phyloP scores from a whole-genome alignment of 1,140 invertebrate species.

The Drosophila lacertosa region DNA sequence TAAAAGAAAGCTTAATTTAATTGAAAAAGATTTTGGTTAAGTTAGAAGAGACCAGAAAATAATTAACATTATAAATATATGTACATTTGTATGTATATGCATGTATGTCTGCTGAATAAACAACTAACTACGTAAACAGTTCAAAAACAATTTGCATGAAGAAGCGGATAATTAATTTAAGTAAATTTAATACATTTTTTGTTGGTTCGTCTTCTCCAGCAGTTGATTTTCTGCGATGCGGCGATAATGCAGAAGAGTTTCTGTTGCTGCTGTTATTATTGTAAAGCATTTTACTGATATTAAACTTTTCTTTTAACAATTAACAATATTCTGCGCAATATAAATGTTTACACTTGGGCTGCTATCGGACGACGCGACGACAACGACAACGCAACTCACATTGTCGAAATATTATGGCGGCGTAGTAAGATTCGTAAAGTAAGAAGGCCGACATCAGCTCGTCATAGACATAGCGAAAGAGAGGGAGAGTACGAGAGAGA shows the following conservation, averaged over 20 bases:
- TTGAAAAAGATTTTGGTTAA: no score
- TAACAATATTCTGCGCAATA: constrained; percentile 20
- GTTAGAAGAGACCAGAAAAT: no score
- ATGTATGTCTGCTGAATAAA: background rate
- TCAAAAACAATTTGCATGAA: constrained; percentile 1
- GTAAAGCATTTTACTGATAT: constrained; percentile 42
- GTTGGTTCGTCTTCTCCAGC: constrained; percentile 15
- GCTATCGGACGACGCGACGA: constrained; percentile 46
- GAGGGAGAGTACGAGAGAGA: constrained; percentile 15
- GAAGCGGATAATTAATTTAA: background rate
- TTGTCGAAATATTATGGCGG: constrained; percentile 79
- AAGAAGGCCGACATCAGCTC: constrained; percentile 14
- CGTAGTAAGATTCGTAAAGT: constrained; percentile 63
- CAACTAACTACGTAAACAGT: constrained; percentile 8
- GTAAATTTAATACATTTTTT: constrained; percentile 36
- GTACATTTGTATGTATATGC: background rate
- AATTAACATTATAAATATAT: no score
- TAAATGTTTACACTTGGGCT: constrained; percentile 28
- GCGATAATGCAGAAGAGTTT: background rate
- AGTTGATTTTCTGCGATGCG: constrained; percentile 12
- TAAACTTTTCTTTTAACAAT: constrained; percentile 15
- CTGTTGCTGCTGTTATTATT: constrained; percentile 7
- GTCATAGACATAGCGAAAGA: background rate
- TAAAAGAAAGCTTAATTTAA: no score
- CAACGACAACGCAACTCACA: constrained; percentile 65